phyloP scores from a whole-genome alignment of 2,113 vertebrate genomes.

The Isichthys henryi region DNA sequence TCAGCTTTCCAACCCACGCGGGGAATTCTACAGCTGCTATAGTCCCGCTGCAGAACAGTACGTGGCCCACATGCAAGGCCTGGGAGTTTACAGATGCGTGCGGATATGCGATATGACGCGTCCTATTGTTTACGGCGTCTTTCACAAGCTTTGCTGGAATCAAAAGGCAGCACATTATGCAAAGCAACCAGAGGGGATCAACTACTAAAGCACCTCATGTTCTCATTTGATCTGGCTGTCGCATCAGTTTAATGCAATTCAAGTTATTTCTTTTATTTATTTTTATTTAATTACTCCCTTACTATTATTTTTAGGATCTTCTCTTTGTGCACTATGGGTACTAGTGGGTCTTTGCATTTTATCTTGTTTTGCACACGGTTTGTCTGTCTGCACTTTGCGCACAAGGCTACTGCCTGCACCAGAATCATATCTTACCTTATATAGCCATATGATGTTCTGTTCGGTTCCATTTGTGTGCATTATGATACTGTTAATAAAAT shows the following conservation, averaged over 20 bases:
- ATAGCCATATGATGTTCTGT: background rate
- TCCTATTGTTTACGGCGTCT: background rate
- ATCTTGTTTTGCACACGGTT: too few species aligned
- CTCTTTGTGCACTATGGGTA: background rate
- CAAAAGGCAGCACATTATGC: background rate
- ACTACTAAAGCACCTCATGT: background rate
- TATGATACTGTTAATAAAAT: background rate
- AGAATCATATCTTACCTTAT: background rate
- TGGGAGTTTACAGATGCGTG: background rate
- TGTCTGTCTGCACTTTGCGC: background rate
- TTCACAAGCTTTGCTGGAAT: background rate
- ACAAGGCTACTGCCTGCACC: background rate
- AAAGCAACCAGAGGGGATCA: background rate
- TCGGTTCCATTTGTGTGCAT: background rate
- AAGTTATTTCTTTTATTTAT: background rate
- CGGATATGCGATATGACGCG: background rate
- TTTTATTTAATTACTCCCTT: background rate
- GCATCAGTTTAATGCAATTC: background rate
- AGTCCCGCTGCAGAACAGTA: background rate
- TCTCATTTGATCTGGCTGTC: background rate
- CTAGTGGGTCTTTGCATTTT: background rate
- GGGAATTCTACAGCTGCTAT: slow-evolving; percentile 13
- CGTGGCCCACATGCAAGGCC: background rate
- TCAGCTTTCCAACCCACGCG: background rate
- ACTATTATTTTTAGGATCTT: background rate